Evolutionary conservation across 2,888 invertebrate genomes (phyloP).

Genomic region (Drosophila multiciliata): DNA sequence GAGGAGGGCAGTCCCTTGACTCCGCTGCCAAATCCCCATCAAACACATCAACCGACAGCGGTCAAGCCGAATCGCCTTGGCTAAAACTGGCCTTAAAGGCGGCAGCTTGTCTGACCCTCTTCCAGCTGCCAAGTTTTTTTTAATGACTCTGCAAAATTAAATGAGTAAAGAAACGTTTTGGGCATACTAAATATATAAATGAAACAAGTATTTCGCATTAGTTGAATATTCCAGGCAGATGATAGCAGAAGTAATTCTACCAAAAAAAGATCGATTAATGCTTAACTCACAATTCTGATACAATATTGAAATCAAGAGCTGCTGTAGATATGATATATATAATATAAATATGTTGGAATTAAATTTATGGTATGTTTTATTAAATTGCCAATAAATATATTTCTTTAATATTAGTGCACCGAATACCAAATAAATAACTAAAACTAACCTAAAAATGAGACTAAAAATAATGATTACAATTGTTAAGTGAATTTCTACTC

Average conservation of each 20-base stretch:
- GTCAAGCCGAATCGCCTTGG: neutral
- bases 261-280: neutral
- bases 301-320: neutral
- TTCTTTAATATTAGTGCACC: neutral
- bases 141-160: neutral
- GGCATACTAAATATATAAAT: neutral
- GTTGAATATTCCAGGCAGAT: neutral
- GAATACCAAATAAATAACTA: too few relatives aligned
- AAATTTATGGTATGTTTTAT: neutral
- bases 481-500: neutral
- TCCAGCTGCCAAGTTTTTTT: neutral
- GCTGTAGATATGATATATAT: too few relatives aligned
- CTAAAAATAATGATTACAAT: neutral
- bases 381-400: neutral
- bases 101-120: neutral
- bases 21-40: neutral
- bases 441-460: neutral
- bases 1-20: neutral
- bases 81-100: neutral
- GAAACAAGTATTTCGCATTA: neutral
- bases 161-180: neutral
- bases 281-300: neutral
- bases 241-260: neutral
- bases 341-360: neutral
- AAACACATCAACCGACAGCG: neutral